These are phyloP conservation scores for Casuarius casuarius DNA, from an alignment of 2,113 vertebrate genomes.

Conservation along the genomic window DNA sequence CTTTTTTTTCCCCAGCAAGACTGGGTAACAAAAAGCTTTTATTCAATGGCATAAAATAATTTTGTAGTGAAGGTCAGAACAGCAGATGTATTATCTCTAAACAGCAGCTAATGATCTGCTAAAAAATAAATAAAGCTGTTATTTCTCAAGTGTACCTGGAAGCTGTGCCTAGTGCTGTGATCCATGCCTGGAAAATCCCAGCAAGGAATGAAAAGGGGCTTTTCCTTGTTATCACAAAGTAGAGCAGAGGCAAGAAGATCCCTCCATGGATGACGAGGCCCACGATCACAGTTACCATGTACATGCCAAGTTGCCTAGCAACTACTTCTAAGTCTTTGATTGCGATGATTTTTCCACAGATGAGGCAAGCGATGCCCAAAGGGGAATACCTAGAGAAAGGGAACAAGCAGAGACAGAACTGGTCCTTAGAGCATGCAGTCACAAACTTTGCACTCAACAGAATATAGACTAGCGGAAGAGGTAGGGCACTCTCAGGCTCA, in stretches of 20 bases:
- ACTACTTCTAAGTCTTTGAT: conserved; percentile 97
- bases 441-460: not conserved
- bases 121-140: not conserved
- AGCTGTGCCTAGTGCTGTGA: conserved; percentile 96
- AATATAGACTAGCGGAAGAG: not conserved
- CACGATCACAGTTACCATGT: conserved; percentile 97
- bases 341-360: conserved; percentile 99
- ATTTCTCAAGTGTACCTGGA: conserved; percentile 86
- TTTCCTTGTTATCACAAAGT: conserved; percentile 95
- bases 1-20: not conserved
- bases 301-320: conserved; percentile 96
- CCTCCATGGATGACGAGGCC: conserved; percentile 97
- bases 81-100: not conserved
- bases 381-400: conserved; percentile 91
- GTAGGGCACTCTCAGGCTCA: not conserved
- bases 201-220: conserved; percentile 96
- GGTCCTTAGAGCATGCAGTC: not conserved
- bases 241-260: conserved; percentile 95
- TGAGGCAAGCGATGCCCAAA: conserved; percentile 96
- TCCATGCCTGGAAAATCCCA: conserved; percentile 99
- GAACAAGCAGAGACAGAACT: not conserved
- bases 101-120: not conserved
- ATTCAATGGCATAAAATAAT: not conserved
- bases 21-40: not conserved
- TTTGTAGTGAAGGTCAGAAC: not conserved